Evolutionary conservation across 2,888 invertebrate species (phyloP).

Genomic region (Heliconius ethilla): DNA sequence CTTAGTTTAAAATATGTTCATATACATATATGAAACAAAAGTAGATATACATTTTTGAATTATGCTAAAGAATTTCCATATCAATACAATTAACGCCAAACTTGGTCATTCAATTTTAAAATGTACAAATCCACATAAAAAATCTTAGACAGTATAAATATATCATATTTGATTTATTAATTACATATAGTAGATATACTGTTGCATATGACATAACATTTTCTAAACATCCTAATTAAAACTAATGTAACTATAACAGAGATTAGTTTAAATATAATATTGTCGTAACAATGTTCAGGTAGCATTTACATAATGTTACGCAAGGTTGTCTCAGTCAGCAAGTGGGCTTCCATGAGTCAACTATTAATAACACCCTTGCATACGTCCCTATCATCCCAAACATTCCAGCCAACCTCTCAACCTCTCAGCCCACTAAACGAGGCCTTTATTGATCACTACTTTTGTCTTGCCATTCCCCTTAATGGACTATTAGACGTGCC

Average conservation of each 20-base stretch:
- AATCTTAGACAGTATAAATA: not conserved
- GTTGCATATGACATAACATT: not conserved
- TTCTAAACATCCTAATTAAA: not conserved
- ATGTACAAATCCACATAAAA: not conserved
- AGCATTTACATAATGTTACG: slow-evolving; percentile 49
- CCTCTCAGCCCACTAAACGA: slow-evolving; percentile 58
- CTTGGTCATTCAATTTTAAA: not conserved
- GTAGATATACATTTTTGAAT: not conserved
- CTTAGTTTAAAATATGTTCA: not conserved
- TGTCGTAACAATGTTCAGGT: slow-evolving; percentile 13
- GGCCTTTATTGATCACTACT: slow-evolving; percentile 70
- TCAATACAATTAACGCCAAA: not conserved
- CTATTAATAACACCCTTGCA: slow-evolving; percentile 67
- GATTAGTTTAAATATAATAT: not conserved
- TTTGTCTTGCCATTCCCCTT: slow-evolving; percentile 74
- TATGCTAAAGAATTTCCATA: no score
- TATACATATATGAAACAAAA: not conserved
- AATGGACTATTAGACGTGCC: slow-evolving; percentile 64
- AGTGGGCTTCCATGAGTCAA: slow-evolving; percentile 60
- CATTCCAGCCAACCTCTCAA: slow-evolving; percentile 57
- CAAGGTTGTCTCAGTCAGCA: slow-evolving; percentile 54
- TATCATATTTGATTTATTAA: not conserved
- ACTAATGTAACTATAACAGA: not conserved
- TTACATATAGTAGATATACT: no score
- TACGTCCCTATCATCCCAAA: slow-evolving; percentile 57